Percentiles rank a stretch among this genome's conserved stretches.
phyloP scores from a whole-genome alignment of 2,797 vertebrate species.

The Schizothorax lantsangensis region DNA sequence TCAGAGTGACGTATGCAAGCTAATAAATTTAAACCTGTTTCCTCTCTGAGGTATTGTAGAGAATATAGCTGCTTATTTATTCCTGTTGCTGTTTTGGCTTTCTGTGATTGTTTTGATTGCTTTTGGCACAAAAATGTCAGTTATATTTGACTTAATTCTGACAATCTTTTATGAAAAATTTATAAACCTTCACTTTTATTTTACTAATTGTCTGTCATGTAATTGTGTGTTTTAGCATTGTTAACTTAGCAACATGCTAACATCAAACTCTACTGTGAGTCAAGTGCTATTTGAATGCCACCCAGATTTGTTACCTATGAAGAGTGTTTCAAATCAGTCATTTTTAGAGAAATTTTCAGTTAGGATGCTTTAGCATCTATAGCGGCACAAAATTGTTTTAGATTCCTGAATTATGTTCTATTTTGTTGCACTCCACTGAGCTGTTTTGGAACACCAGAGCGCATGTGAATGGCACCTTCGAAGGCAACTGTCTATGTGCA shows the following conservation, averaged over 20 bases:
- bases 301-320: background rate
- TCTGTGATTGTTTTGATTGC: background rate
- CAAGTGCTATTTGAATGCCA: background rate
- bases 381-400: background rate
- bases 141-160: background rate
- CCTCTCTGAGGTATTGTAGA: background rate
- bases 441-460: background rate
- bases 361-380: background rate
- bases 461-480: background rate
- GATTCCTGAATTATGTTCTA: background rate
- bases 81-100: background rate
- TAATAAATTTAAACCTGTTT: background rate
- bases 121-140: background rate
- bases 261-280: background rate
- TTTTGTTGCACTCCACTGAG: background rate
- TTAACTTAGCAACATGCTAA: background rate
- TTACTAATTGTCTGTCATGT: background rate
- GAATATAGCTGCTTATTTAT: slow-evolving; percentile 6
- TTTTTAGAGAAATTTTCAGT: background rate
- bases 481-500: background rate
- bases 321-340: background rate
- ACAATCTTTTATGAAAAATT: background rate
- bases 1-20: background rate
- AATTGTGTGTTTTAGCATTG: background rate
- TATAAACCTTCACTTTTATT: too few species aligned